These are phyloP conservation scores for Eupithecia centaureata DNA, from an alignment of 2,888 invertebrate genomes.

Conservation along the genomic window DNA sequence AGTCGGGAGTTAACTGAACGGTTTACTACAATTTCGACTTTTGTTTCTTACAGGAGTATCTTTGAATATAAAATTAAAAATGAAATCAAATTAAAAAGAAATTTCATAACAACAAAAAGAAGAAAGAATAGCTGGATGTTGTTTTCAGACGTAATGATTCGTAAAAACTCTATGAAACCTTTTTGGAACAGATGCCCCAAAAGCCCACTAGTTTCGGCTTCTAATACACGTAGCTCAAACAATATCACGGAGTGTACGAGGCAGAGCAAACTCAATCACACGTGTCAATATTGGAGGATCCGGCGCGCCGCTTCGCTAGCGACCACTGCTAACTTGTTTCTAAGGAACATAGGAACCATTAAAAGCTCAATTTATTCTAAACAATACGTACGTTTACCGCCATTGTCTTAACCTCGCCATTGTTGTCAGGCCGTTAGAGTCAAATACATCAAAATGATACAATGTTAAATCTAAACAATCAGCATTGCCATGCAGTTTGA, in stretches of 20 bases:
- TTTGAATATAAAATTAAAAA: too few relatives aligned
- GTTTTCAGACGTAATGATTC: too few relatives aligned
- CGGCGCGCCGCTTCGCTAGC: slow-evolving; percentile 6
- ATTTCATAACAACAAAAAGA: not conserved
- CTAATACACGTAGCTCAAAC: slow-evolving; percentile 20
- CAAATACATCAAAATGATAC: too few relatives aligned
- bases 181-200: not conserved
- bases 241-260: slow-evolving; percentile 25
- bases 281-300: slow-evolving; percentile 38
- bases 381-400: too few relatives aligned
- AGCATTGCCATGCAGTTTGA: too few relatives aligned
- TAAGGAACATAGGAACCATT: not conserved
- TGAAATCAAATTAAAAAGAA: not conserved
- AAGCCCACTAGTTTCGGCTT: not conserved
- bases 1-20: not conserved
- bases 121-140: not conserved
- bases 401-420: too few relatives aligned
- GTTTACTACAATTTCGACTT: slow-evolving; percentile 11
- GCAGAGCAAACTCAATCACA: slow-evolving; percentile 40
- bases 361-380: not conserved
- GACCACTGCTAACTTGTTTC: slow-evolving; percentile 15
- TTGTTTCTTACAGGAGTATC: too few relatives aligned
- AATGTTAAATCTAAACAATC: too few relatives aligned
- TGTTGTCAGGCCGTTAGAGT: too few relatives aligned
- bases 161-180: not conserved